Evolutionary conservation across 2,888 invertebrate species (phyloP), one percentile per base, ranked within the genome.

Genomic region (Aphrophora alni): DNA sequence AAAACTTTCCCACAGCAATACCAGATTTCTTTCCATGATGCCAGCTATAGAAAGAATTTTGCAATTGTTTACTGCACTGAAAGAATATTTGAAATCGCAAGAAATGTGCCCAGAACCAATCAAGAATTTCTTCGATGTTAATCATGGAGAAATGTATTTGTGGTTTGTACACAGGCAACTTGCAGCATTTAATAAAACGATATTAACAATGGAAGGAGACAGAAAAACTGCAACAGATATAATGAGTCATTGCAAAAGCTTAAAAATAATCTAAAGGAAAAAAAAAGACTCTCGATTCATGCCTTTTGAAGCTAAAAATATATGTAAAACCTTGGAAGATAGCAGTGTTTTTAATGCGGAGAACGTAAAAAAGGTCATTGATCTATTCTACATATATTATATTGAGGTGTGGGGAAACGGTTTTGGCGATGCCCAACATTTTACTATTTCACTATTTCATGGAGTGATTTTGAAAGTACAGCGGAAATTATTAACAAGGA

Each of bases 41-140:
- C 85, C 86, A 51, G 85, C 85, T 27, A 77, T 87, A 21, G 85
- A 86, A 33, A 80, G 85, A 82, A 80, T 87, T 77, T 82, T 87
- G 44, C 70, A 86, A 80, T 82, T 87, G 82, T 86, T 83, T 83
- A 75, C 76, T 44, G 83, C 83, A 72, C 80, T 86, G 33, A 85
- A 84, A 83, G 83, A 84, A 3, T 86, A 86, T 80, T 87, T 86
- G 78, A 78, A 85, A 59, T 83, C 84, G 21, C 80, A 83, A 81
- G 84, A 85, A 78, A 86, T 85, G 78, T 84, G 85, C 82, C 85
- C 85, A 73, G 85, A 78, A 84, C 83, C 86, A 82, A 81, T 86
- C 78, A 82, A 85, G 75, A 81, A 81, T 73, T 85, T 86, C 81
- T 86, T 86, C 81, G 78, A 85, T 78, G 82, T 84, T 80, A 83